phyloP scores from a whole-genome alignment of 2,888 invertebrate species.

The Troides oblongomaculatus region DNA sequence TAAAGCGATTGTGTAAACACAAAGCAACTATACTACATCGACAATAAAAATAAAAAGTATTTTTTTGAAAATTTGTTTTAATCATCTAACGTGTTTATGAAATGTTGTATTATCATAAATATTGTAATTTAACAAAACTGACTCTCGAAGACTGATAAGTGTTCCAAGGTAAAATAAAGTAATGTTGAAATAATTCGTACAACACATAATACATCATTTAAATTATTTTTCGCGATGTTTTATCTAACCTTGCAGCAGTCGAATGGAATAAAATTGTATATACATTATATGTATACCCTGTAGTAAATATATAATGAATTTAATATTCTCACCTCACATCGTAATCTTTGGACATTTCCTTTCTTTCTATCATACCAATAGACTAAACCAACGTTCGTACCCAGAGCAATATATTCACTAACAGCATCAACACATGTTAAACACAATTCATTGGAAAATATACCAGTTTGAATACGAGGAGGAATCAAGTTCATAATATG shows the following conservation, averaged over 20 bases:
- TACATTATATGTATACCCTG: too few species aligned
- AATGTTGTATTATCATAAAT: too few species aligned
- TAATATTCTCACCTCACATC: slow-evolving; percentile 85
- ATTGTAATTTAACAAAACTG: too few species aligned
- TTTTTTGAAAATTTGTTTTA: too few species aligned
- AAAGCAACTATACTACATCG: too few species aligned
- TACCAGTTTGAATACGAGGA: slow-evolving; percentile 84
- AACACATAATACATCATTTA: too few species aligned
- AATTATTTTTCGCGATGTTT: neutral
- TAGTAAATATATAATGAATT: neutral
- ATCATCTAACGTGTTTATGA: too few species aligned
- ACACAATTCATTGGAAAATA: slow-evolving; percentile 86
- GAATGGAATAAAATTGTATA: too few species aligned
- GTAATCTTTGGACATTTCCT: slow-evolving; percentile 87
- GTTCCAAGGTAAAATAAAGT: slow-evolving; percentile 49
- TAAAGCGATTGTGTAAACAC: too few species aligned
- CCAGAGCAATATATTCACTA: slow-evolving; percentile 89
- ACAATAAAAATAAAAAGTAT: too few species aligned
- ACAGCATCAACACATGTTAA: slow-evolving; percentile 92
- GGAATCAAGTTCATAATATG: slow-evolving; percentile 88
- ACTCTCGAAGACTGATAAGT: slow-evolving; percentile 31
- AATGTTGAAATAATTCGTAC: slow-evolving; percentile 1
- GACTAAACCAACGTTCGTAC: slow-evolving; percentile 91
- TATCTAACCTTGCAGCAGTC: neutral
- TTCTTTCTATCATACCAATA: slow-evolving; percentile 92